Percentiles rank a stretch among this genome's conserved stretches.
Conservation (phyloP, 2,113 vertebrate genomes). For the Colistium nudipinnis region DNA sequence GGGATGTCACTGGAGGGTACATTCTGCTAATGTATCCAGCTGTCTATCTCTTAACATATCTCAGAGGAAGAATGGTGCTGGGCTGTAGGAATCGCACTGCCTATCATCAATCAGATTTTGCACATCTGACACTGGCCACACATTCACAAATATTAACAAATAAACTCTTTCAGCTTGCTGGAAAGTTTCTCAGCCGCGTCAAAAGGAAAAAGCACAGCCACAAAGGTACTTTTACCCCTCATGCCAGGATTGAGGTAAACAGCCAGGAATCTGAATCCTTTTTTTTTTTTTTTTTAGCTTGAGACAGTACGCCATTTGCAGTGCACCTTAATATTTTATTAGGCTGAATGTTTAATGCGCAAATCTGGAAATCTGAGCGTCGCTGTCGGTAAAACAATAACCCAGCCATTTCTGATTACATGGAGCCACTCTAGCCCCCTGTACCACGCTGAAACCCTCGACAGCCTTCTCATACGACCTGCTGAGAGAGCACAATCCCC, state of each 20-base stretch:
- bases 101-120: conserved; percentile 47
- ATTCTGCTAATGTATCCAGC: conserved; percentile 74
- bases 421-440: conserved; percentile 55
- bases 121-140: conserved; percentile 27
- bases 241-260: conserved; percentile 32
- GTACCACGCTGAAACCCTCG: conserved; percentile 61
- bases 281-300: conserved; percentile 47
- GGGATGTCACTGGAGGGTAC: conserved; percentile 72
- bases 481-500: conserved; percentile 64
- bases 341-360: conserved; percentile 76
- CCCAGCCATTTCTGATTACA: conserved; percentile 75
- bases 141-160: conserved; percentile 53
- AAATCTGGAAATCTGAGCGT: conserved; percentile 73
- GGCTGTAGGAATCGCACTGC: conserved; percentile 34
- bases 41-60: conserved; percentile 74
- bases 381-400: conserved; percentile 81
- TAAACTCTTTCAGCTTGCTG: not conserved
- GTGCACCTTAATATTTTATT: conserved; percentile 80
- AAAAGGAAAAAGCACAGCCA: conserved; percentile 16
- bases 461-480: conserved; percentile 50
- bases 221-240: conserved; percentile 6
- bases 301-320: conserved; percentile 64
- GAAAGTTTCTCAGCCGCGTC: conserved; percentile 3
- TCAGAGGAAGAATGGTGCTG: conserved; percentile 57
- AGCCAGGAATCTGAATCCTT: conserved; percentile 16